Percentiles rank a stretch among this genome's conserved stretches.
Conservation (phyloP, 2,888 invertebrate species). For the Hemistola chrysoprasaria region DNA sequence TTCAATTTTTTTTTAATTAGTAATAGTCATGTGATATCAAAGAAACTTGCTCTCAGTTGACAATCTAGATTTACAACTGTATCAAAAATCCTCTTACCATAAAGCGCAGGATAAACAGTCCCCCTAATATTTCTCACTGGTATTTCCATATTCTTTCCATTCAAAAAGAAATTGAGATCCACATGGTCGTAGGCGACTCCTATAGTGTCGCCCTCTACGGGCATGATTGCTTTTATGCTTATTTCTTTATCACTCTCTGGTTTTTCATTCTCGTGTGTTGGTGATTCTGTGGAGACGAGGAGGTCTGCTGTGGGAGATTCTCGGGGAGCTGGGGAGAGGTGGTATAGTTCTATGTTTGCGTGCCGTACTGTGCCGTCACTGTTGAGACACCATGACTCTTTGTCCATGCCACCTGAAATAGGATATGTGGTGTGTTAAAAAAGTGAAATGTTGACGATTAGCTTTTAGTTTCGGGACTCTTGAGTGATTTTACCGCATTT, state of each 20-base stretch:
- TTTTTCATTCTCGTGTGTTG: conserved; percentile 54
- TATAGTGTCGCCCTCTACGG: conserved; percentile 96
- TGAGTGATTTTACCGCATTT: too few species aligned
- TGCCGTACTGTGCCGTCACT: conserved; percentile 94
- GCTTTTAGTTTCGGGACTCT: too few species aligned
- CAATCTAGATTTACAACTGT: too few species aligned
- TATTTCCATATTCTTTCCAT: conserved; percentile 93
- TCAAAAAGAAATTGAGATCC: conserved; percentile 96
- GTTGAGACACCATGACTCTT: conserved; percentile 96
- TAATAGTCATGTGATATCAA: too few species aligned
- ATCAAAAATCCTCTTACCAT: conserved; percentile 86
- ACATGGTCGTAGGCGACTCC: conserved; percentile 98
- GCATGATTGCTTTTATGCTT: conserved; percentile 67
- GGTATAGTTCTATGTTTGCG: conserved; percentile 90
- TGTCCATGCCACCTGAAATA: conserved; percentile 89
- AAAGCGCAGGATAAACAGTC: conserved; percentile 94
- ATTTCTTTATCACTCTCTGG: conserved; percentile 54
- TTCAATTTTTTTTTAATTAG: too few species aligned
- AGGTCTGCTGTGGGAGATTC: conserved; percentile 71
- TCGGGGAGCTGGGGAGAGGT: conserved; percentile 74
- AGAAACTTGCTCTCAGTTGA: too few species aligned
- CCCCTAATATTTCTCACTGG: conserved; percentile 95
- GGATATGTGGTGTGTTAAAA: neutral
- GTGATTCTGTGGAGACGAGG: conserved; percentile 62
- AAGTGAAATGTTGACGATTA: neutral